These are phyloP conservation scores for Lasiommata megera DNA, from an alignment of 2,888 invertebrate species.

Conservation along the genomic window DNA sequence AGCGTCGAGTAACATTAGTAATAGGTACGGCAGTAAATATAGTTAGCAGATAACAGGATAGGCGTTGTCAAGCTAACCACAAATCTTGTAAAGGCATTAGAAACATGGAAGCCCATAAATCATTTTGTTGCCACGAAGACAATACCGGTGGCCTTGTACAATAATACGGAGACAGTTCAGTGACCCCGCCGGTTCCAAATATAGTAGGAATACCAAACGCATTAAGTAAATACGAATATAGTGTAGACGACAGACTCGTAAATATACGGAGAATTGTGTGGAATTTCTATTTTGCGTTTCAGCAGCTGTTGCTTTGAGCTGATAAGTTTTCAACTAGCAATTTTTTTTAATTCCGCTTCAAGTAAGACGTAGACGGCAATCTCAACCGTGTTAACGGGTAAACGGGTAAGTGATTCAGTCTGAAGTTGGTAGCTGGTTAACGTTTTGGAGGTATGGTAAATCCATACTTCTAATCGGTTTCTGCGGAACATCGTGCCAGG, in stretches of 20 bases:
- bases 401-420: too few relatives aligned
- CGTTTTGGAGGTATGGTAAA: too few relatives aligned
- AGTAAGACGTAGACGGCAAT: too few relatives aligned
- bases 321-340: too few relatives aligned
- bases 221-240: slow-evolving; percentile 40
- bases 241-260: slow-evolving; percentile 32
- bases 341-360: too few relatives aligned
- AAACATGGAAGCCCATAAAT: slow-evolving; percentile 37
- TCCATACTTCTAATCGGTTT: too few relatives aligned
- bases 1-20: neutral
- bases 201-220: slow-evolving; percentile 49
- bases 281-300: slow-evolving; percentile 21
- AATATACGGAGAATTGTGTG: slow-evolving; percentile 28
- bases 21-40: neutral
- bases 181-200: slow-evolving; percentile 52
- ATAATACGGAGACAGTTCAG: slow-evolving; percentile 49
- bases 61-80: slow-evolving; percentile 27
- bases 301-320: slow-evolving; percentile 12
- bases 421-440: too few relatives aligned
- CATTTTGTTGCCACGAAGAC: slow-evolving; percentile 43
- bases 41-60: slow-evolving; percentile 13
- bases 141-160: slow-evolving; percentile 59
- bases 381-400: too few relatives aligned
- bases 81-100: slow-evolving; percentile 34
- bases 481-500: too few relatives aligned